Conservation (phyloP, 2,888 invertebrate species). For the Cataglyphis albicans region DNA sequence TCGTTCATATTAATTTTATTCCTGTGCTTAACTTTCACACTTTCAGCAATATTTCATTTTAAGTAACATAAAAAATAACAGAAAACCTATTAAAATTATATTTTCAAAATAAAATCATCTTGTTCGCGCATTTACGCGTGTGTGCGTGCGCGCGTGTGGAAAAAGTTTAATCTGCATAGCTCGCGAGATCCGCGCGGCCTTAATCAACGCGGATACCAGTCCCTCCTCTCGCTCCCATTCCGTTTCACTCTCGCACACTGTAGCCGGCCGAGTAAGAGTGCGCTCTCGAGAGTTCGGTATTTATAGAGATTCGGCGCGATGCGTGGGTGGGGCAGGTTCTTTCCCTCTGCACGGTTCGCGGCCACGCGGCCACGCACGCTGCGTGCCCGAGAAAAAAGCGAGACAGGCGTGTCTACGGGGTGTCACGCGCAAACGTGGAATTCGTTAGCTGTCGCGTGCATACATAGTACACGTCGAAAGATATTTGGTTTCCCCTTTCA, state of each 20-base stretch:
- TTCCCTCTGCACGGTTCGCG: slow-evolving; percentile 58
- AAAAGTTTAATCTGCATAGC: slow-evolving; percentile 20
- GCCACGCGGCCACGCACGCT: slow-evolving; percentile 46
- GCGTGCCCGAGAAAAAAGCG: slow-evolving; percentile 34
- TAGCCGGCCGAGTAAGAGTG: slow-evolving; percentile 28
- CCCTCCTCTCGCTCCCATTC: slow-evolving; percentile 32
- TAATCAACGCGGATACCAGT: slow-evolving; percentile 29
- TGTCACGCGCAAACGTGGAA: slow-evolving; percentile 27
- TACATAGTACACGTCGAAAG: neutral
- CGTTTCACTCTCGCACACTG: slow-evolving; percentile 43
- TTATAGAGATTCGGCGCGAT: slow-evolving; percentile 77
- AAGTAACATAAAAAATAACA: neutral
- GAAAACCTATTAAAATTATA: neutral
- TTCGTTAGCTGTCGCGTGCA: neutral
- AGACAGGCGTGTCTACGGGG: slow-evolving; percentile 37
- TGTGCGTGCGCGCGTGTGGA: neutral
- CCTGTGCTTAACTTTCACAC: neutral
- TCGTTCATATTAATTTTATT: neutral
- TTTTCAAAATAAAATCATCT: neutral
- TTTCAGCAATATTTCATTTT: neutral
- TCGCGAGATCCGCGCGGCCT: slow-evolving; percentile 9
- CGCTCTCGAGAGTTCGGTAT: slow-evolving; percentile 65
- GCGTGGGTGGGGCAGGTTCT: slow-evolving; percentile 76
- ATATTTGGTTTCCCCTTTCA: neutral
- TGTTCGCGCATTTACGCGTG: neutral